phyloP scores from a whole-genome alignment of 1,140 invertebrate species.

The Liolophura sinensis region DNA sequence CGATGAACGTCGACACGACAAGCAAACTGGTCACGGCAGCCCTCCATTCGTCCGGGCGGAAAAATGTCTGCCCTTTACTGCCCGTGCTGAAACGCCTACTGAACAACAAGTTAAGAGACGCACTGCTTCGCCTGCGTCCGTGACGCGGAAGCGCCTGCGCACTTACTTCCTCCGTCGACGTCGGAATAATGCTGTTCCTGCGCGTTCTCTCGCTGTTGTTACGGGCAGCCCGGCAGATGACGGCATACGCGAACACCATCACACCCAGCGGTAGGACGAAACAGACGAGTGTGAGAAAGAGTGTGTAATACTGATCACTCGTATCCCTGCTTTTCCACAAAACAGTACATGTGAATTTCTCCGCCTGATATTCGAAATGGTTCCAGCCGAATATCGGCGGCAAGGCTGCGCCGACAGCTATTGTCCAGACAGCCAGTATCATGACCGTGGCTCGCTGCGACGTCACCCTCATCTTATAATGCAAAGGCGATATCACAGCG shows the following conservation, averaged over 20 bases:
- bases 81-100: constrained; percentile 44
- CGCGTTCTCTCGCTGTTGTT: constrained; percentile 72
- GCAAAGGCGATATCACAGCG: constrained; percentile 66
- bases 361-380: constrained; percentile 43
- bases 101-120: constrained; percentile 39
- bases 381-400: constrained; percentile 51
- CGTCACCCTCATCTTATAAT: constrained; percentile 69
- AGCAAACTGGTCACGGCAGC: constrained; percentile 64
- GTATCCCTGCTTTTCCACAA: constrained; percentile 33
- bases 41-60: constrained; percentile 63
- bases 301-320: constrained; percentile 41
- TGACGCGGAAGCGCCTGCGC: constrained; percentile 30
- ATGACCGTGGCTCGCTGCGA: constrained; percentile 71
- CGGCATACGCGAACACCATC: constrained; percentile 72
- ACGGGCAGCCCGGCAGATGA: constrained; percentile 73
- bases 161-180: constrained; percentile 14
- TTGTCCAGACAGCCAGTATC: constrained; percentile 69
- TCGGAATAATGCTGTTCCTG: constrained; percentile 64
- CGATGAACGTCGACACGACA: constrained; percentile 62
- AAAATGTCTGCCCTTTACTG: constrained; percentile 26
- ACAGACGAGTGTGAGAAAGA: constrained; percentile 43
- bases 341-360: constrained; percentile 49
- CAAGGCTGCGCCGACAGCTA: constrained; percentile 43
- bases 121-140: constrained; percentile 39
- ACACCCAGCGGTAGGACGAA: constrained; percentile 71